These are phyloP conservation scores for Myotis lucifugus DNA, from an alignment of 2,113 vertebrate species.

Conservation along the genomic window DNA sequence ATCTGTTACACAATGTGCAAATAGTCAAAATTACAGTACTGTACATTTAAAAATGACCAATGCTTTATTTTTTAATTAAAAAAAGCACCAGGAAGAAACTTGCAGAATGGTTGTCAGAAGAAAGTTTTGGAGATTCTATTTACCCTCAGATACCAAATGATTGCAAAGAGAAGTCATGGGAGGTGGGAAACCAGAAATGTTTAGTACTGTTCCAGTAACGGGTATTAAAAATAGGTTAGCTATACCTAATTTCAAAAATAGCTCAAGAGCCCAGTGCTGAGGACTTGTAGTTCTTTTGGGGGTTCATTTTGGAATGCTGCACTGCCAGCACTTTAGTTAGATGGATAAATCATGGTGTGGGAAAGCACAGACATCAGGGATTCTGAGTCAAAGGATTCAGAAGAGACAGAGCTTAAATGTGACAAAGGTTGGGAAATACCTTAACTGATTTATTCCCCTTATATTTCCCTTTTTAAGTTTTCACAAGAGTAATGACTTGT, in stretches of 20 bases:
- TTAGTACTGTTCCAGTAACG: background rate
- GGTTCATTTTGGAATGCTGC: background rate
- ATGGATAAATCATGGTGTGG: background rate
- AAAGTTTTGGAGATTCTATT: background rate
- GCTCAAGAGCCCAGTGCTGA: background rate
- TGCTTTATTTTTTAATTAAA: background rate
- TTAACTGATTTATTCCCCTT: background rate
- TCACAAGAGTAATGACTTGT: background rate
- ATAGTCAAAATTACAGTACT: background rate
- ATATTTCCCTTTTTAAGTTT: background rate
- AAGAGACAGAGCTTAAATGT: background rate
- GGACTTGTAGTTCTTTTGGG: background rate
- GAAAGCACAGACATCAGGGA: background rate
- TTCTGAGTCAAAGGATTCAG: background rate
- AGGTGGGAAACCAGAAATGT: background rate
- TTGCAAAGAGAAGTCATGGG: background rate
- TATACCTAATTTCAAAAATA: background rate
- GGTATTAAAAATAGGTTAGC: background rate
- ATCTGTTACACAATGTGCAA: background rate
- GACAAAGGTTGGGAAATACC: background rate
- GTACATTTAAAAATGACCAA: background rate
- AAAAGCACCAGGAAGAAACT: background rate
- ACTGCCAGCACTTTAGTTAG: background rate
- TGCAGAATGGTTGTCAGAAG: background rate
- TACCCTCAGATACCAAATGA: background rate